Evolutionary conservation across 1,140 invertebrate species (phyloP).

Genomic region (Hylaeus anthracinus): DNA sequence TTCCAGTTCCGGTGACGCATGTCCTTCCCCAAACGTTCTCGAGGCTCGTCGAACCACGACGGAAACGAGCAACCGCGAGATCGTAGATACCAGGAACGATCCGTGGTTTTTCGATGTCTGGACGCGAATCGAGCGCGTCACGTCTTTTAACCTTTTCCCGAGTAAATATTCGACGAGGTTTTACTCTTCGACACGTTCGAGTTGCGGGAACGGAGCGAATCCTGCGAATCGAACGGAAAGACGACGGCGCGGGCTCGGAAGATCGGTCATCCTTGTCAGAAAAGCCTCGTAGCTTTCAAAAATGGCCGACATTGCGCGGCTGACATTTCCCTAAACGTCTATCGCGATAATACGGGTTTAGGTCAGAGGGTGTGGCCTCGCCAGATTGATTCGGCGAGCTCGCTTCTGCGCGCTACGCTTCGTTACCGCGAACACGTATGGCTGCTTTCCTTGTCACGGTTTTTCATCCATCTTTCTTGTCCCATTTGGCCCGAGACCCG

Average conservation of each 20-base stretch:
- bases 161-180: too few species aligned
- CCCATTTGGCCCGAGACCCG: slow-evolving; percentile 25
- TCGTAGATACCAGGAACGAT: background rate
- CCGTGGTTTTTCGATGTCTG: background rate
- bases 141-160: too few species aligned
- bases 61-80: background rate
- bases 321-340: slow-evolving; percentile 70
- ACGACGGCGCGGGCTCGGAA: background rate
- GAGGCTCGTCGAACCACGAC: background rate
- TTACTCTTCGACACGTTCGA: too few species aligned
- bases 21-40: background rate
- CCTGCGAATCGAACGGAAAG: background rate
- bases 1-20: background rate
- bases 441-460: slow-evolving; percentile 62
- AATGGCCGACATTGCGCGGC: slow-evolving; percentile 49
- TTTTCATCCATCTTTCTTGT: slow-evolving; percentile 47
- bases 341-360: slow-evolving; percentile 73
- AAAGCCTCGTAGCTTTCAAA: background rate
- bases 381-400: slow-evolving; percentile 77
- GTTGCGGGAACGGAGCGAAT: too few species aligned
- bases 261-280: background rate
- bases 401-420: slow-evolving; percentile 76
- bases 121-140: too few species aligned
- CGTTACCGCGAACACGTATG: slow-evolving; percentile 71
- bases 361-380: slow-evolving; percentile 79